Evolutionary conservation across 2,797 vertebrate species (phyloP).

Genomic region (Rhinoraja longicauda): DNA sequence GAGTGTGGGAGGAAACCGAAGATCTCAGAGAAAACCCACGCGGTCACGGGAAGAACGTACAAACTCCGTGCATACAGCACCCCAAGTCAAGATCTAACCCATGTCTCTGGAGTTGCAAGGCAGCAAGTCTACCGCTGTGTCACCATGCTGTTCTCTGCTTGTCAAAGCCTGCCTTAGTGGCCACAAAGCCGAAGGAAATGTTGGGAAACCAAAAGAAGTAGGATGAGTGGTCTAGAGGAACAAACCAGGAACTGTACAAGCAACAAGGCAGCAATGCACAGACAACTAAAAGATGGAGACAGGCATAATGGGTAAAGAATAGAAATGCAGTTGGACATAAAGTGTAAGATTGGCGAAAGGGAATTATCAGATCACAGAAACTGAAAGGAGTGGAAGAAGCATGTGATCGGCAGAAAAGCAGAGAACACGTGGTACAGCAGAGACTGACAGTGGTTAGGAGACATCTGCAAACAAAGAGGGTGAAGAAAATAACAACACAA

Average conservation of each 20-base stretch:
- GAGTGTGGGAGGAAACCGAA: no score
- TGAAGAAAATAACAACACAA: not conserved
- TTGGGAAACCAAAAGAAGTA: not conserved
- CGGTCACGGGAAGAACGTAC: no score
- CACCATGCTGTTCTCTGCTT: not conserved
- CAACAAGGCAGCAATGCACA: not conserved
- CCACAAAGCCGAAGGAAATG: not conserved
- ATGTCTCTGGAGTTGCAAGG: no score
- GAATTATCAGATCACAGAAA: not conserved
- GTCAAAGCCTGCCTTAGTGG: not conserved
- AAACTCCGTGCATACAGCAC: no score
- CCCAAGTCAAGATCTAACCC: no score
- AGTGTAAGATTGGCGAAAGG: not conserved
- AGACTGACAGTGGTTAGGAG: not conserved
- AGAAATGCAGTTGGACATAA: not conserved
- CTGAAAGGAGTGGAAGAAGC: not conserved
- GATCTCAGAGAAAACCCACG: no score
- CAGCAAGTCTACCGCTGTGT: no score
- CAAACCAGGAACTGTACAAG: not conserved
- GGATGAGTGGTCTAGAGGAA: not conserved
- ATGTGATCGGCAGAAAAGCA: not conserved
- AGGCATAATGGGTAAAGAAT: not conserved
- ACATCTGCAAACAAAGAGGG: not conserved
- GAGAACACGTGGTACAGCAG: not conserved
- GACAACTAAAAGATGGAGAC: not conserved